Conservation (phyloP, 2,888 invertebrate species). For the Chymomyza caudatula region DNA sequence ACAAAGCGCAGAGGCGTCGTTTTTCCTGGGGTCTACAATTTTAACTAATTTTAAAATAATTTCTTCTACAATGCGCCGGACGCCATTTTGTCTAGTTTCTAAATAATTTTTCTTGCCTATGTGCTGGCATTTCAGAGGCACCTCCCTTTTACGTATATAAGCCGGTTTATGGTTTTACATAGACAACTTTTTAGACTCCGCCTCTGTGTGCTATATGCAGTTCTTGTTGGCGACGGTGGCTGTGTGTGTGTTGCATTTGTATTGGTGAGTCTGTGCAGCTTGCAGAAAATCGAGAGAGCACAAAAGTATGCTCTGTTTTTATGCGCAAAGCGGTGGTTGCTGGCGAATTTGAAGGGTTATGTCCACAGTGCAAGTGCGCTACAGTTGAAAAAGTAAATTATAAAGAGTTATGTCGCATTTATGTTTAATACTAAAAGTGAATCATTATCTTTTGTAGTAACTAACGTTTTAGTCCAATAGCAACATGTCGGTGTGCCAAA, state of each 20-base stretch:
- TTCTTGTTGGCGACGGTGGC: conserved; percentile 33
- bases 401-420: too few species aligned
- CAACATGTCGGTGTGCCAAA: too few species aligned
- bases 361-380: conserved; percentile 38
- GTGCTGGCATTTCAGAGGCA: conserved; percentile 28
- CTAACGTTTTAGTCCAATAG: too few species aligned
- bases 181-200: conserved; percentile 59
- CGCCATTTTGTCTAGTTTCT: conserved; percentile 58
- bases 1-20: conserved; percentile 74
- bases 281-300: conserved; percentile 43
- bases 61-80: not conserved
- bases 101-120: conserved; percentile 9
- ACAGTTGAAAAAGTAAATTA: conserved; percentile 22
- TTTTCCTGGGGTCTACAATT: conserved; percentile 26
- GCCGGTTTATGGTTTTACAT: conserved; percentile 39
- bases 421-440: too few species aligned
- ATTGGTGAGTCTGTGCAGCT: conserved; percentile 47
- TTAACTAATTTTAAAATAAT: conserved; percentile 19
- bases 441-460: too few species aligned
- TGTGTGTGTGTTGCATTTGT: conserved; percentile 41
- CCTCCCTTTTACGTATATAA: conserved; percentile 56
- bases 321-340: conserved; percentile 45
- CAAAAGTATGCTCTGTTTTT: conserved; percentile 27
- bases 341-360: not conserved
- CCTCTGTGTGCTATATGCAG: conserved; percentile 66